Conservation (phyloP, 1,140 invertebrate species). For the Solen grandis region DNA sequence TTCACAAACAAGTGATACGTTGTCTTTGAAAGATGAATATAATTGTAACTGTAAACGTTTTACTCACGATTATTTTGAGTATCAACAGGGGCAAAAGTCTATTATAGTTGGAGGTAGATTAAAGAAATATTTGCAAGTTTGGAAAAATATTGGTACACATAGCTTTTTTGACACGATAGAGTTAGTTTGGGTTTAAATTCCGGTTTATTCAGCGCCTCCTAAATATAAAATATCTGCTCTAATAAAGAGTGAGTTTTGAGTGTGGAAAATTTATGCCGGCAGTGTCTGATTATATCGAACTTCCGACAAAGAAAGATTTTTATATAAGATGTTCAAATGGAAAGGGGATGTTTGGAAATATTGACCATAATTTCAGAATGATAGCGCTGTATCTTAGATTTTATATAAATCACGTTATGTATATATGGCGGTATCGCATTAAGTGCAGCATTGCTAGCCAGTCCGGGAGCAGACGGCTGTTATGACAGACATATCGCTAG, state of each 20-base stretch:
- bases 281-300: neutral
- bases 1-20: neutral
- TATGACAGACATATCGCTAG: neutral
- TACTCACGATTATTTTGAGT: conserved; percentile 19
- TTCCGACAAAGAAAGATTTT: neutral
- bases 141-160: conserved; percentile 29
- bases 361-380: neutral
- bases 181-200: conserved; percentile 47
- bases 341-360: neutral
- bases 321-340: neutral
- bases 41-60: neutral
- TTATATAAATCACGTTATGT: neutral
- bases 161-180: conserved; percentile 38
- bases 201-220: conserved; percentile 10
- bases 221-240: conserved; percentile 37
- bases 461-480: neutral
- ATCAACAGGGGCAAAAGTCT: conserved; percentile 11
- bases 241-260: conserved; percentile 35
- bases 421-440: neutral
- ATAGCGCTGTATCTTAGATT: neutral
- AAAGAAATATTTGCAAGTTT: conserved; percentile 39
- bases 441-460: neutral
- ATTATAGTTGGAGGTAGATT: conserved; percentile 11
- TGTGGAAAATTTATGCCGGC: neutral
- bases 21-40: conserved; percentile 22